Evolutionary conservation across 2,113 vertebrate genomes (phyloP).

Genomic region (Callospermophilus lateralis): DNA sequence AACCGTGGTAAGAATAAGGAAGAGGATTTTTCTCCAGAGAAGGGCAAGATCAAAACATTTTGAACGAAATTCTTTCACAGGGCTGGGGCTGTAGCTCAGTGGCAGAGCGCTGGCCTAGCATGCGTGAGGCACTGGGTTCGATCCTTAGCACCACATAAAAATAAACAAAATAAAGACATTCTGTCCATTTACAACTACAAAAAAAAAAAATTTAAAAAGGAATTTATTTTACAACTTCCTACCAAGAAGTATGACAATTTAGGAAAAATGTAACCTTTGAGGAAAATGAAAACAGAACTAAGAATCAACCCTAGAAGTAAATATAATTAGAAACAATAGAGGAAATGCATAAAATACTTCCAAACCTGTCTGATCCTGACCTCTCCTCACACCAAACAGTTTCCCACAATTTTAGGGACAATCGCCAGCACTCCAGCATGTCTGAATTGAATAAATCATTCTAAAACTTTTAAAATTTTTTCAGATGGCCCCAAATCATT

Average conservation of each 20-base stretch:
- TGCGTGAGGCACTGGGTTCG: too few relatives aligned
- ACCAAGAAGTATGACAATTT: background rate
- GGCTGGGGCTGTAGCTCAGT: too few relatives aligned
- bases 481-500: background rate
- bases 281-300: background rate
- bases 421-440: background rate
- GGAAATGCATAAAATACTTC: background rate
- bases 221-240: background rate
- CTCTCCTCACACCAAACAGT: background rate
- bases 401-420: background rate
- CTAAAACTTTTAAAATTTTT: background rate
- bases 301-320: background rate
- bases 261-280: background rate
- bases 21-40: background rate
- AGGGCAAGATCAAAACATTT: background rate
- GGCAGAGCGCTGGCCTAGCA: too few relatives aligned
- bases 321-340: background rate
- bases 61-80: background rate
- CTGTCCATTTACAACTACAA: too few relatives aligned
- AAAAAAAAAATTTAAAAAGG: too few relatives aligned
- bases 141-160: too few relatives aligned
- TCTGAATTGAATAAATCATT: background rate
- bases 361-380: background rate
- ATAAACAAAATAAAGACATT: too few relatives aligned
- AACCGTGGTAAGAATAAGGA: background rate